phyloP scores from a whole-genome alignment of 2,797 vertebrate species.

The Distichodus sexfasciatus region DNA sequence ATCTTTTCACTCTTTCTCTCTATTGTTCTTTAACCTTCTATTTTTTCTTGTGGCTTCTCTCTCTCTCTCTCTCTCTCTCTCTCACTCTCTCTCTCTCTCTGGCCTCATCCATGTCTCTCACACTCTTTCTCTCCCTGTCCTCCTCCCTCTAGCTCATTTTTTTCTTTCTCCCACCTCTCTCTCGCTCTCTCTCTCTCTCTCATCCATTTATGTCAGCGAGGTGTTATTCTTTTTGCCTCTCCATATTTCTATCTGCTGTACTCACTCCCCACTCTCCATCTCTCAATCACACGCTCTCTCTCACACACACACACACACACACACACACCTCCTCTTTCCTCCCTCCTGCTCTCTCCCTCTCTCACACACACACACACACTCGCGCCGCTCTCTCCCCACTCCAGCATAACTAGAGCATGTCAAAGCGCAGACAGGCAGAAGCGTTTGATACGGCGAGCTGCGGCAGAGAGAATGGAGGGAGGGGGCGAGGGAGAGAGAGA shows the following conservation, averaged over 20 bases:
- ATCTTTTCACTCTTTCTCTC: not conserved
- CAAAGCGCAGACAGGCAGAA: constrained; percentile 82
- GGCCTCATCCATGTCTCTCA: constrained; percentile 21
- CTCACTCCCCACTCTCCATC: not conserved
- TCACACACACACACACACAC: too few species aligned
- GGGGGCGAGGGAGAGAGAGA: constrained; percentile 47
- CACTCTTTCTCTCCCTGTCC: constrained; percentile 18
- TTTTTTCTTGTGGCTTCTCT: not conserved
- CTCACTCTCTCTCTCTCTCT: not conserved
- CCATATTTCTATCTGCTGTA: not conserved
- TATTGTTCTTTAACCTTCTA: not conserved
- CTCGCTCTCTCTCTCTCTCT: constrained; percentile 15
- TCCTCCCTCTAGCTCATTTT: constrained; percentile 18
- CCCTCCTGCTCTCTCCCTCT: not conserved
- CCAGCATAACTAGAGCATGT: constrained; percentile 74
- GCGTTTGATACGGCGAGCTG: constrained; percentile 41
- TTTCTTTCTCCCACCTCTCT: constrained; percentile 12
- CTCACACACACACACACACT: constrained; percentile 14
- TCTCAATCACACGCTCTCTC: not conserved
- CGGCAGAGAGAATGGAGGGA: constrained; percentile 45
- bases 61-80: not conserved
- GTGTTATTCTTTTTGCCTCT: not conserved
- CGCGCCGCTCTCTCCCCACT: constrained; percentile 33
- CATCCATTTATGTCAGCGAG: constrained; percentile 11
- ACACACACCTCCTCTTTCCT: not conserved